Evolutionary conservation across 2,797 vertebrate genomes (phyloP).

Genomic region (Poecilia velifera): DNA sequence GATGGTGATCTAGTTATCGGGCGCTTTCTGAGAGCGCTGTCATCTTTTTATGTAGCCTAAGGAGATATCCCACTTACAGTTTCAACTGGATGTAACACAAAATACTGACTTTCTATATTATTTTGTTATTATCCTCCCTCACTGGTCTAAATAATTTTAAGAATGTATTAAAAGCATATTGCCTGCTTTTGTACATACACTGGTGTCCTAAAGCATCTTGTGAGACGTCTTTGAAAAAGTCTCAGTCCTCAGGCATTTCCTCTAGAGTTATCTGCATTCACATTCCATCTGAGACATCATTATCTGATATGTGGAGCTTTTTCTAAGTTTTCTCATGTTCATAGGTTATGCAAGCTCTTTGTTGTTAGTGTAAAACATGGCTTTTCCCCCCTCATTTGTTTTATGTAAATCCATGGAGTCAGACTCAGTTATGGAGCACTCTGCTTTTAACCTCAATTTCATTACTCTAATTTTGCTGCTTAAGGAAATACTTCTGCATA

Average conservation of each 20-base stretch:
- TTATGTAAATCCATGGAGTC: slow-evolving; percentile 36
- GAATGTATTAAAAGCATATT: neutral
- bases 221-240: slow-evolving; percentile 45
- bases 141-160: neutral
- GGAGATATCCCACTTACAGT: slow-evolving; percentile 65
- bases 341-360: slow-evolving; percentile 17
- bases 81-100: slow-evolving; percentile 63
- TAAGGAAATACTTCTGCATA: slow-evolving; percentile 3
- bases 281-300: slow-evolving; percentile 66
- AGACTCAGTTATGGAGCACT: slow-evolving; percentile 21
- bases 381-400: slow-evolving; percentile 34
- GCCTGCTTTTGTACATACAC: slow-evolving; percentile 36
- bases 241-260: slow-evolving; percentile 77
- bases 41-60: slow-evolving; percentile 58
- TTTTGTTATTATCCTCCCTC: neutral
- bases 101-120: slow-evolving; percentile 53
- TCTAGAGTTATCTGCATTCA: slow-evolving; percentile 68
- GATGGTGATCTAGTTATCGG: slow-evolving; percentile 78
- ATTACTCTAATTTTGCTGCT: slow-evolving; percentile 32
- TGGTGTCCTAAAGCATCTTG: slow-evolving; percentile 34
- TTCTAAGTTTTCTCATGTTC: slow-evolving; percentile 23
- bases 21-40: slow-evolving; percentile 38
- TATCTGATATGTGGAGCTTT: slow-evolving; percentile 72
- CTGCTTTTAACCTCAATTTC: slow-evolving; percentile 21
- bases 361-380: slow-evolving; percentile 17